Evolutionary conservation across 2,113 vertebrate species (phyloP).

Genomic region (Columba livia): DNA sequence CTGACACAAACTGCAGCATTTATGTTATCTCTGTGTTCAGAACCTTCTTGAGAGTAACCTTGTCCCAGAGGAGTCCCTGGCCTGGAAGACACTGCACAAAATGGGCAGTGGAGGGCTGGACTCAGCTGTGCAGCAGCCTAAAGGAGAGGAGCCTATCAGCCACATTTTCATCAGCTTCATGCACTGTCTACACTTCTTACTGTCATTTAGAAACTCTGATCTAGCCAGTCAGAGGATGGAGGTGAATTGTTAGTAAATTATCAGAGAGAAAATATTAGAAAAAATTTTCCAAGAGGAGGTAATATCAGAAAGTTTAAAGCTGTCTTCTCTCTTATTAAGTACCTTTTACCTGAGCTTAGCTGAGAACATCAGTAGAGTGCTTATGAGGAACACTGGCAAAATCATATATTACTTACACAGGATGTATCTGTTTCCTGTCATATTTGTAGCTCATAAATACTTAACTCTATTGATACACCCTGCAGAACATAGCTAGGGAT

Average conservation of each 20-base stretch:
- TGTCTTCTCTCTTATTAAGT: neutral
- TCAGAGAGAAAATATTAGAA: neutral
- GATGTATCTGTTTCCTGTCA: slow-evolving; percentile 3
- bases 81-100: neutral
- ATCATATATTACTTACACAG: neutral
- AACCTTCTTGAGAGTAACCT: neutral
- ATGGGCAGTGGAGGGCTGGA: neutral
- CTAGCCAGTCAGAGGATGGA: neutral
- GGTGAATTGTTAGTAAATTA: neutral
- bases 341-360: neutral
- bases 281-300: neutral
- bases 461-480: neutral
- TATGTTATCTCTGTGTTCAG: neutral
- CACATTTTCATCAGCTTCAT: neutral
- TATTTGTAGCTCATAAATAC: slow-evolving; percentile 11
- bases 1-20: neutral
- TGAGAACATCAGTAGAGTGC: neutral
- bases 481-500: neutral
- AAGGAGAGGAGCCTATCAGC: neutral
- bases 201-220: neutral
- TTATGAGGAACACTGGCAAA: neutral
- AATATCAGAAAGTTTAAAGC: neutral
- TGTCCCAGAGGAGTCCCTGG: neutral
- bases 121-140: neutral
- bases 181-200: neutral